Evolutionary conservation across 2,888 invertebrate species (phyloP).

Genomic region (Hesperia comma): DNA sequence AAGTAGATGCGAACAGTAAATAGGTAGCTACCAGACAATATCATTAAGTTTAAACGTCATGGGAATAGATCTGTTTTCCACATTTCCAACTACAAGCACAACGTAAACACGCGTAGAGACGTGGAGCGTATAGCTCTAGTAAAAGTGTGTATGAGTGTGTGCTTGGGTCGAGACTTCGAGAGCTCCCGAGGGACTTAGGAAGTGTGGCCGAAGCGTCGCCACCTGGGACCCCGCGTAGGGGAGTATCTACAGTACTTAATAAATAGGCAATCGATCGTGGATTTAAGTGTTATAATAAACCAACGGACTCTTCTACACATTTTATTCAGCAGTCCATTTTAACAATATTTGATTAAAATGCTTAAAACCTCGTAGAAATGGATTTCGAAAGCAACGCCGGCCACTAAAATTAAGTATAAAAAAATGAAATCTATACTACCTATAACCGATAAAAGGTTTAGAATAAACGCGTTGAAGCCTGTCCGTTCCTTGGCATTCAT

Average conservation of each 20-base stretch:
- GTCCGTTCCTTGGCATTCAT: slow-evolving; percentile 2
- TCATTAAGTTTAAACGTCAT: slow-evolving; percentile 51
- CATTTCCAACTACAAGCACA: slow-evolving; percentile 44
- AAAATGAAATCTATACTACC: too few species aligned
- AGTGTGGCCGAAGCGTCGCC: slow-evolving; percentile 77
- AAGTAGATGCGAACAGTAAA: slow-evolving; percentile 38
- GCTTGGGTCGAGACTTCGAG: slow-evolving; percentile 67
- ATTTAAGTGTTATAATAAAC: background rate
- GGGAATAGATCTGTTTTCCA: slow-evolving; percentile 54
- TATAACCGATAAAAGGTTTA: too few species aligned
- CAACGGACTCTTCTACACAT: too few species aligned
- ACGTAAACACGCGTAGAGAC: slow-evolving; percentile 43
- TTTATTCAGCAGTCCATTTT: too few species aligned
- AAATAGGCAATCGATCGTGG: slow-evolving; percentile 25
- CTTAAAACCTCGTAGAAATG: too few species aligned
- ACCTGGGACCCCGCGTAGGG: slow-evolving; percentile 69
- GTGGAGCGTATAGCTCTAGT: slow-evolving; percentile 39
- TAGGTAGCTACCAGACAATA: slow-evolving; percentile 46
- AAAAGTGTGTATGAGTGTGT: slow-evolving; percentile 57
- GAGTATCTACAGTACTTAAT: slow-evolving; percentile 37
- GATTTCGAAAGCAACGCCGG: too few species aligned
- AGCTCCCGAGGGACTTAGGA: slow-evolving; percentile 73
- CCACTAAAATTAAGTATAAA: too few species aligned
- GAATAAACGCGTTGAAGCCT: background rate
- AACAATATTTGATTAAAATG: too few species aligned